Evolutionary conservation across 92 coral and sea anemone species (phyloP), one percentile per base, ranked within the genome.

Genomic region (Micromussa lordhowensis): DNA sequence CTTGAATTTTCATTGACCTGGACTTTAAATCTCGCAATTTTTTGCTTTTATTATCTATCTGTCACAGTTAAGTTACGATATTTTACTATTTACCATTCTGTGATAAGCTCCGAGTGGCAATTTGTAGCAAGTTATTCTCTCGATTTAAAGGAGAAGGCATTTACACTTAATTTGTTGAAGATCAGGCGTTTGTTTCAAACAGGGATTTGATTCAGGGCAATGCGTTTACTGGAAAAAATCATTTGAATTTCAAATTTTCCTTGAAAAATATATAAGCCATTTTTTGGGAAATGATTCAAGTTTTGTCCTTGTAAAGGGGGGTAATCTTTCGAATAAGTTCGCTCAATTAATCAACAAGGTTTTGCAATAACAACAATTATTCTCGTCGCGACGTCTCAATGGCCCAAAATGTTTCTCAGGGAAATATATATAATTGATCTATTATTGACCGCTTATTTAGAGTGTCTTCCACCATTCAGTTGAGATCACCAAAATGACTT

Each of bases 1-100:
- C 80, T 38, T 76, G 80, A 48, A 40, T 44, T 48, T 14, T 48
- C 35, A 76, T 24, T 49, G 82, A 26, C 68, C 4, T 53, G 68
- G 68, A 28, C 68, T 78, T 78, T 15, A 78, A 78, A 16, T 55
- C 40, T 30, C 82, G 82, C 40, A 78, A 28, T 54, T 26, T 78
- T 55, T 29, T 78, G 82, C 32, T 78, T 26, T 21, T 29, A 17
- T 78, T 5, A 28, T 78, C 69, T 28, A 55, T 78, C 38, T 78
- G 68, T 69, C 36, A 69, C 21, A 29, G 75, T 29, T 16, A 69
- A 69, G 75, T 3, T 30, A 11, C 19, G 34, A 29, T 69, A 29
- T 26, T 22, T 63, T 11, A 63, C 69, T 14, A 58, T 22, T 8
- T 63, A 63, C n/a, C 69, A 22, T 7, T 63, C 11, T 22, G 63